Conservation (phyloP, 2,797 vertebrate genomes). For the Dicrostonyx torquatus region DNA sequence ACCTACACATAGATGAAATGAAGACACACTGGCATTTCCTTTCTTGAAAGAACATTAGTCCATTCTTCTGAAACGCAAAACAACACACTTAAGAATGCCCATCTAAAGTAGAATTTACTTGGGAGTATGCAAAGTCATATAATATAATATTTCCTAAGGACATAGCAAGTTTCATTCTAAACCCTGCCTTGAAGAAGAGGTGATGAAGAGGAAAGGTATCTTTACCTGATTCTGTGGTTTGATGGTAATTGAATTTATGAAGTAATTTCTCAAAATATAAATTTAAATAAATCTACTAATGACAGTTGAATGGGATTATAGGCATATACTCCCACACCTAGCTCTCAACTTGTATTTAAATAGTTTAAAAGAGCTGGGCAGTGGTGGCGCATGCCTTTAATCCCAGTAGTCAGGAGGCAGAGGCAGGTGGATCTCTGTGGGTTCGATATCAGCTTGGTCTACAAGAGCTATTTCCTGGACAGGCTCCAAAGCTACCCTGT, state of each 20-base stretch:
- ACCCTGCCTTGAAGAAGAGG: background rate
- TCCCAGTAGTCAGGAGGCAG: too few species aligned
- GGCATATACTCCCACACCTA: background rate
- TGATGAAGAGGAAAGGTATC: background rate
- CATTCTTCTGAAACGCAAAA: background rate
- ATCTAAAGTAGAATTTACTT: background rate
- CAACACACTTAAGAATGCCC: background rate
- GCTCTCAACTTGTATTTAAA: background rate
- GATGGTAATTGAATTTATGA: background rate
- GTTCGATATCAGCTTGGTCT: too few species aligned
- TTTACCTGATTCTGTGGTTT: background rate
- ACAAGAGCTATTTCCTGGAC: too few species aligned
- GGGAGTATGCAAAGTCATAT: background rate
- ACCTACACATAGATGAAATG: background rate
- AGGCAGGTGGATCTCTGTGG: too few species aligned
- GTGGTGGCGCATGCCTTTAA: too few species aligned
- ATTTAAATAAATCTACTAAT: background rate
- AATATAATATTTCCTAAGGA: slow-evolving; percentile 23
- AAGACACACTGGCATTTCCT: background rate
- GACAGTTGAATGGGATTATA: background rate
- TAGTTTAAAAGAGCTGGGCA: background rate
- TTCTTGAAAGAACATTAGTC: slow-evolving; percentile 17
- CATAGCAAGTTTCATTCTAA: background rate
- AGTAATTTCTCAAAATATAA: slow-evolving; percentile 2
- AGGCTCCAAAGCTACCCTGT: too few species aligned